Evolutionary conservation across 2,797 vertebrate genomes (phyloP).

Genomic region (Onychomys leucogaster): DNA sequence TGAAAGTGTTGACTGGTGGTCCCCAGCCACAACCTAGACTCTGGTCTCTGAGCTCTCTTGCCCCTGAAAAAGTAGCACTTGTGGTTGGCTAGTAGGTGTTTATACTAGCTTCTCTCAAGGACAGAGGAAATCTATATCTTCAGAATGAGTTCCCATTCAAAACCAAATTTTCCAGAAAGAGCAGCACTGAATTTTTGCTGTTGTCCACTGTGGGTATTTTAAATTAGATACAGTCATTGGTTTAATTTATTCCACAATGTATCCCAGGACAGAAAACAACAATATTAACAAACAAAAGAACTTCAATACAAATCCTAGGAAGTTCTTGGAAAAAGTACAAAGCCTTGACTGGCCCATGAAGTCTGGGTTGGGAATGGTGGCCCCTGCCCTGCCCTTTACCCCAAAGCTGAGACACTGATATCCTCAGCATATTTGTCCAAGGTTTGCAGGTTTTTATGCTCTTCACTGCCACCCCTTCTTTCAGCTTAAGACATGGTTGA

Average conservation of each 20-base stretch:
- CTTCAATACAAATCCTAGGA: neutral
- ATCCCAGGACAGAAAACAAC: constrained; percentile 43
- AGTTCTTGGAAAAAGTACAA: neutral
- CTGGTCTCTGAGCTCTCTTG: neutral
- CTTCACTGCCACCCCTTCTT: neutral
- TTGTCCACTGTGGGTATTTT: neutral
- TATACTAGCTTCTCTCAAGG: neutral
- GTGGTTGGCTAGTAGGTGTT: neutral
- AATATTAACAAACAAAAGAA: neutral
- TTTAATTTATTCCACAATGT: neutral
- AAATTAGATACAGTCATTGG: neutral
- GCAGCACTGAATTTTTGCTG: neutral
- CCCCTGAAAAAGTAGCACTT: neutral
- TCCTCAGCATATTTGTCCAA: neutral
- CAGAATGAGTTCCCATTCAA: neutral
- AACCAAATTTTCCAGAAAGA: neutral
- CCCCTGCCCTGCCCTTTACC: neutral
- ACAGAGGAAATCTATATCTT: neutral
- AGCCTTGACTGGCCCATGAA: neutral
- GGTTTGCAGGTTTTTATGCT: neutral
- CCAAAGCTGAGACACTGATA: neutral
- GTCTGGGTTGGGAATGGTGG: neutral
- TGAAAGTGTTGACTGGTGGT: neutral
- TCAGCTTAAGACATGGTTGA: constrained; percentile 33
- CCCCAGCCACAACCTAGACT: neutral